Evolutionary conservation across 2,888 invertebrate genomes (phyloP).

Genomic region (Agriopis leucophaearia): DNA sequence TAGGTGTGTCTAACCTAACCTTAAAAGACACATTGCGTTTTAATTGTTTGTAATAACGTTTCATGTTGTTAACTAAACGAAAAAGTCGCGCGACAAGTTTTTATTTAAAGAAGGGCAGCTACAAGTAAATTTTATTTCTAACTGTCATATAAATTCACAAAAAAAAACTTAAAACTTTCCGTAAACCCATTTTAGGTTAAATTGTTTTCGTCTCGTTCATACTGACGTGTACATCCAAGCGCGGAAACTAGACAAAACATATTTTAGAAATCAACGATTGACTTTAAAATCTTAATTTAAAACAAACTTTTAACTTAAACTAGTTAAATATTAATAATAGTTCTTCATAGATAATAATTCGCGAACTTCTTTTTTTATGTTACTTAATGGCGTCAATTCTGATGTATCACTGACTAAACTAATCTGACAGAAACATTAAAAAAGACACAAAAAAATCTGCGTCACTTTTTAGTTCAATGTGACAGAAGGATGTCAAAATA

Average conservation of each 20-base stretch:
- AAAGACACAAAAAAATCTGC: background rate
- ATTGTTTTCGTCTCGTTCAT: background rate
- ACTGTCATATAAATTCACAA: background rate
- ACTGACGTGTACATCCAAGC: background rate
- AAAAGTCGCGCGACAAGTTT: slow-evolving; percentile 1
- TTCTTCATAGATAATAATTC: slow-evolving; percentile 3
- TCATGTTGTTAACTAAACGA: background rate
- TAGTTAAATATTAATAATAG: slow-evolving; percentile 5
- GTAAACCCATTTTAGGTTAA: background rate
- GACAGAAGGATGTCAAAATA: background rate
- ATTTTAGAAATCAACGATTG: background rate
- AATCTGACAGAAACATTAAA: background rate
- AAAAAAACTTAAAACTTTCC: background rate
- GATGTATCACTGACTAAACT: background rate
- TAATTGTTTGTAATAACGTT: too few relatives aligned
- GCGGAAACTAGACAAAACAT: background rate
- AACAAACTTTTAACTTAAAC: slow-evolving; percentile 1
- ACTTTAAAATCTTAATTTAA: background rate
- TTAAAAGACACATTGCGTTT: too few relatives aligned
- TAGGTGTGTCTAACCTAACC: too few relatives aligned
- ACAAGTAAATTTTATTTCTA: background rate
- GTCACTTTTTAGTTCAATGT: background rate
- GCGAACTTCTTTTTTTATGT: background rate
- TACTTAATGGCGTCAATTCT: background rate
- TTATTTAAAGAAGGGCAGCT: background rate